A percentile compares a stretch with the other conserved stretches of the same genome.
These are phyloP conservation scores for Pipra filicauda DNA, from an alignment of 2,113 vertebrate species.

Conservation along the genomic window DNA sequence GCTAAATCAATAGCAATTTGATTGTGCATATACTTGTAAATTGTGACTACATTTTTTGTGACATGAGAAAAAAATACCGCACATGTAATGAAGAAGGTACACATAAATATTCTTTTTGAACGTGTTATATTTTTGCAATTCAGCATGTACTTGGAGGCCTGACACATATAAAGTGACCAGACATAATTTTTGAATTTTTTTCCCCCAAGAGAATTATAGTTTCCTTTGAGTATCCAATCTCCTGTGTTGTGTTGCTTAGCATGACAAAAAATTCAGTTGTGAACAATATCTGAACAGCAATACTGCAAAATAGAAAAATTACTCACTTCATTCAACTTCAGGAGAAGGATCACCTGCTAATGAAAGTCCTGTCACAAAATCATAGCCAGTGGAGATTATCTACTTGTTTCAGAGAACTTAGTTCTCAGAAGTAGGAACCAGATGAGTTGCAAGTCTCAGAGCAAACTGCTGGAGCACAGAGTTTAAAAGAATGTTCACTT, in stretches of 20 bases:
- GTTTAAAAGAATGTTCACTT: slow-evolving; percentile 34
- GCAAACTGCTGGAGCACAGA: slow-evolving; percentile 5
- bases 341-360: slow-evolving; percentile 30
- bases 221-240: neutral
- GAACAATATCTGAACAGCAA: neutral
- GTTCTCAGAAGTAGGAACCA: neutral
- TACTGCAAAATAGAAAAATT: slow-evolving; percentile 34
- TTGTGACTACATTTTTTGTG: slow-evolving; percentile 73
- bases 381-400: neutral
- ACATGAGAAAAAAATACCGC: slow-evolving; percentile 62
- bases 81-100: slow-evolving; percentile 56
- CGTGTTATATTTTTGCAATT: slow-evolving; percentile 60
- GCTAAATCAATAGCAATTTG: slow-evolving; percentile 79
- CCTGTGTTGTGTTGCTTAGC: slow-evolving; percentile 24
- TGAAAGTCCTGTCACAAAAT: slow-evolving; percentile 43
- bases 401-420: slow-evolving; percentile 39
- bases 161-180: slow-evolving; percentile 56
- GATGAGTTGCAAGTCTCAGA: slow-evolving; percentile 9
- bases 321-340: neutral
- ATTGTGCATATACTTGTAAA: slow-evolving; percentile 78
- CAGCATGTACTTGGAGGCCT: slow-evolving; percentile 49
- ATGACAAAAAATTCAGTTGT: slow-evolving; percentile 33
- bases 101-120: slow-evolving; percentile 69
- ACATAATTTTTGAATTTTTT: neutral
- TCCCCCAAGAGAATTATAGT: slow-evolving; percentile 19